Conservation (phyloP, 2,113 vertebrate genomes). For the Echinops telfairi region DNA sequence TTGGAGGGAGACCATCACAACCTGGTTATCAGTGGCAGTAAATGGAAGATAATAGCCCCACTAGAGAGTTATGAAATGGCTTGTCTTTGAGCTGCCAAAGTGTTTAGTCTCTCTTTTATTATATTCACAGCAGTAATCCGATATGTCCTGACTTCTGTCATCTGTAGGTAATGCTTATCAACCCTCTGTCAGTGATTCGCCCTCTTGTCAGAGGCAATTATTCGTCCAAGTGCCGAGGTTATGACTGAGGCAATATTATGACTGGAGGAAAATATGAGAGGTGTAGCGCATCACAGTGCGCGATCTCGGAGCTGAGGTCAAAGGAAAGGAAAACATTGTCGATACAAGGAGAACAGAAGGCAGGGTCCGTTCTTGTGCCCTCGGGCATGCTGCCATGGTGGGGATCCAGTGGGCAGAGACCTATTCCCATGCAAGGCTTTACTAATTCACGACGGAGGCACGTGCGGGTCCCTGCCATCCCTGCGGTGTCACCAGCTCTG, state of each 20-base stretch:
- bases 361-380: slow-evolving; percentile 24
- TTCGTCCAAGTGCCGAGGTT: slow-evolving; percentile 93
- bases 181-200: slow-evolving; percentile 96
- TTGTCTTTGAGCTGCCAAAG: slow-evolving; percentile 95
- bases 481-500: not conserved
- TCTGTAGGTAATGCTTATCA: slow-evolving; percentile 99
- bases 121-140: slow-evolving; percentile 98
- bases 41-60: slow-evolving; percentile 94
- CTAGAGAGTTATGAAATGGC: slow-evolving; percentile 93
- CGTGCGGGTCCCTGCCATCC: not conserved
- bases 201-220: slow-evolving; percentile 99
- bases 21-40: slow-evolving; percentile 93
- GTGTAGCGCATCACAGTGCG: slow-evolving; percentile 84
- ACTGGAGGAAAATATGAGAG: slow-evolving; percentile 87
- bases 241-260: slow-evolving; percentile 90
- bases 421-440: slow-evolving; percentile 34
- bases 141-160: slow-evolving; percentile 99
- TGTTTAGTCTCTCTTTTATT: slow-evolving; percentile 98
- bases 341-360: slow-evolving; percentile 74
- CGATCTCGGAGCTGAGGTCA: slow-evolving; percentile 86
- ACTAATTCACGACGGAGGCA: slow-evolving; percentile 17
- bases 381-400: not conserved
- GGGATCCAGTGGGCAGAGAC: slow-evolving; percentile 48
- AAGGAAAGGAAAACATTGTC: slow-evolving; percentile 75
- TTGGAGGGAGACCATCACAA: slow-evolving; percentile 89